phyloP scores from a whole-genome alignment of 2,888 invertebrate genomes.

The Steinernema hermaphroditum region DNA sequence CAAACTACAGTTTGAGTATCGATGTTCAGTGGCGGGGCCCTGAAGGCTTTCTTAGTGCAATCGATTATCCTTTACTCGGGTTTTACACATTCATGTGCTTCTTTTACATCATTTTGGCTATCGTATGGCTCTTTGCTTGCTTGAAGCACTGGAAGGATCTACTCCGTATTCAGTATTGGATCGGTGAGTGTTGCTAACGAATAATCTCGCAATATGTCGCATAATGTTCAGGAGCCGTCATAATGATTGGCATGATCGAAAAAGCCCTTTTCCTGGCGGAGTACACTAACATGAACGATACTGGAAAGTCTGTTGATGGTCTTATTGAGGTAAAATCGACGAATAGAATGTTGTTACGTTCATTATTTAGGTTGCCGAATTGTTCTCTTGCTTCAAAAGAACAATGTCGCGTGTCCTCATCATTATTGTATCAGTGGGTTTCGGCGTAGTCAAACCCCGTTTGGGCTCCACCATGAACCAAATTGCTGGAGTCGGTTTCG shows the following conservation, averaged over 20 bases:
- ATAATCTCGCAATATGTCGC: background rate
- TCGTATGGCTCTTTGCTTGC: constrained; percentile 81
- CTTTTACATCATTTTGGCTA: constrained; percentile 80
- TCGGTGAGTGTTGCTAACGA: constrained; percentile 72
- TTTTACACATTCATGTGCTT: constrained; percentile 89
- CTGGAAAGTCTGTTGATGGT: constrained; percentile 70
- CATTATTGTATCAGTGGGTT: constrained; percentile 89
- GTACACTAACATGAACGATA: constrained; percentile 78
- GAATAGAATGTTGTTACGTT: too few species aligned
- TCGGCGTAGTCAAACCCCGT: constrained; percentile 91
- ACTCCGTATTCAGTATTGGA: constrained; percentile 91
- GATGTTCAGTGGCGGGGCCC: constrained; percentile 69
- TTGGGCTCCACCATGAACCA: constrained; percentile 85
- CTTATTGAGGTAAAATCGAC: constrained; percentile 69
- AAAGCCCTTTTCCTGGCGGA: constrained; percentile 87
- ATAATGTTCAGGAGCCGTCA: constrained; percentile 60
- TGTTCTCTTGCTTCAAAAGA: constrained; percentile 86
- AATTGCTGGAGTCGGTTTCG: constrained; percentile 80
- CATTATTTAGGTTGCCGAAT: constrained; percentile 75
- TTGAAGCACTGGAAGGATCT: constrained; percentile 87
- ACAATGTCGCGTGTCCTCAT: constrained; percentile 89
- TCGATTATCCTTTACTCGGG: constrained; percentile 85
- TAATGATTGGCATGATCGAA: constrained; percentile 70
- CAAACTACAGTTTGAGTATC: background rate
- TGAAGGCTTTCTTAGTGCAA: constrained; percentile 83